Percentiles rank a stretch among this genome's conserved stretches.
phyloP scores from a whole-genome alignment of 2,797 vertebrate species.

The Menidia menidia region DNA sequence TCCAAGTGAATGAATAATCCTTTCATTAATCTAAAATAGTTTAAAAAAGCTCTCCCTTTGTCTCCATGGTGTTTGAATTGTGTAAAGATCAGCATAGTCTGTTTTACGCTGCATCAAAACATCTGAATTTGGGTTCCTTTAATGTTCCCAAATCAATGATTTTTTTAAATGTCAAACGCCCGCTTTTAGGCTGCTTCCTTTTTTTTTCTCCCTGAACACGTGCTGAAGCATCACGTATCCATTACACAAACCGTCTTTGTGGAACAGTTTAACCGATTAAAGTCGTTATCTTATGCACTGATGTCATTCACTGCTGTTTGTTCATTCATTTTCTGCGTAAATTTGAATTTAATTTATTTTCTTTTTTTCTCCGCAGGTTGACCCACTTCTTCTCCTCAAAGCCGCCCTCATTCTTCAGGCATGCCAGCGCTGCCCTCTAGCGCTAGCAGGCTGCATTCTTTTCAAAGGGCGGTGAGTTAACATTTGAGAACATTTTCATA shows the following conservation, averaged over 20 bases:
- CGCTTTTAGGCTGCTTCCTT: neutral
- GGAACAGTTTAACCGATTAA: neutral
- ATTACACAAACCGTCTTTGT: neutral
- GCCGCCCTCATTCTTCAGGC: slow-evolving; percentile 94
- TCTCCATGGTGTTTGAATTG: no score
- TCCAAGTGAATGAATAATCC: no score
- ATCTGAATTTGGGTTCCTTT: no score
- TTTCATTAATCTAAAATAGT: no score
- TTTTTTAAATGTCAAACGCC: neutral
- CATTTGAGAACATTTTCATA: neutral
- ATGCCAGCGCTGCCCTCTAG: slow-evolving; percentile 89
- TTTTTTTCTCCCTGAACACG: no score
- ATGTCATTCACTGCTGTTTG: neutral
- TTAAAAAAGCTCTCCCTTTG: no score
- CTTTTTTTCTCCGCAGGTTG: slow-evolving; percentile 83
- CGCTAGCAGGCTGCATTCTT: slow-evolving; percentile 92
- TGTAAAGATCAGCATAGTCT: no score
- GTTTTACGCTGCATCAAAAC: no score
- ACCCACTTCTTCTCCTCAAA: slow-evolving; percentile 94
- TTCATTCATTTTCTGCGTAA: neutral
- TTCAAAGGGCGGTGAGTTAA: slow-evolving; percentile 87
- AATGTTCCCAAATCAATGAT: no score
- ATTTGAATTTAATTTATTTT: neutral
- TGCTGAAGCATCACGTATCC: neutral
- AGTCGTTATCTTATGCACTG: neutral